Conservation (phyloP, 2,113 vertebrate genomes). For the Mus musculus region DNA sequence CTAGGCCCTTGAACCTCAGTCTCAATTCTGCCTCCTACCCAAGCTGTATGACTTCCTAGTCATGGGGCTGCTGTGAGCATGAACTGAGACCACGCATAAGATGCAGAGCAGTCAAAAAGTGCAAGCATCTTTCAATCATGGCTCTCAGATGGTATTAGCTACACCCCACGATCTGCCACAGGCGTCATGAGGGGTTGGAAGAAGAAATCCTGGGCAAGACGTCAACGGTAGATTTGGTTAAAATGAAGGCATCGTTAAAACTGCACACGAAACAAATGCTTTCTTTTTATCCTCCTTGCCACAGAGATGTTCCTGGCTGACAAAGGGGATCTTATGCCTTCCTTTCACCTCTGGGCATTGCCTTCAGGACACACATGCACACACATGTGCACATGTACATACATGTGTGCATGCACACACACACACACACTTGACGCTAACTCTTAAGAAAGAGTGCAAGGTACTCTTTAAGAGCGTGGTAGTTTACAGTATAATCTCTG, state of each 20-base stretch:
- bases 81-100: background rate
- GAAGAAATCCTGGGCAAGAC: constrained; percentile 26
- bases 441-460: background rate
- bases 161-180: background rate
- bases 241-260: constrained; percentile 28
- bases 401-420: background rate
- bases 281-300: constrained; percentile 14
- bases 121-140: background rate
- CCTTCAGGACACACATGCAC: background rate
- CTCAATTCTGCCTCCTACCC: background rate
- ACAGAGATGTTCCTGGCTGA: background rate
- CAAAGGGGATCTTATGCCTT: background rate
- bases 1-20: background rate
- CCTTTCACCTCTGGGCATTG: background rate
- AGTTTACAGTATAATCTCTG: background rate
- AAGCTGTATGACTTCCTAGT: background rate
- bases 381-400: accelerated
- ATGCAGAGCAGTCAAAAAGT: background rate
- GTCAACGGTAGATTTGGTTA: background rate
- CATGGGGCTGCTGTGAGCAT: background rate
- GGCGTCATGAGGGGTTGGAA: constrained; percentile 5
- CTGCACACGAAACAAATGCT: background rate
- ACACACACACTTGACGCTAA: background rate
- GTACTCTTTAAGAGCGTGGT: background rate
- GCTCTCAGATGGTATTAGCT: background rate